Percentiles rank a stretch among this genome's conserved stretches.
These are phyloP conservation scores for Drosophila busckii DNA, from an alignment of 1,140 invertebrate species.

Conservation along the genomic window DNA sequence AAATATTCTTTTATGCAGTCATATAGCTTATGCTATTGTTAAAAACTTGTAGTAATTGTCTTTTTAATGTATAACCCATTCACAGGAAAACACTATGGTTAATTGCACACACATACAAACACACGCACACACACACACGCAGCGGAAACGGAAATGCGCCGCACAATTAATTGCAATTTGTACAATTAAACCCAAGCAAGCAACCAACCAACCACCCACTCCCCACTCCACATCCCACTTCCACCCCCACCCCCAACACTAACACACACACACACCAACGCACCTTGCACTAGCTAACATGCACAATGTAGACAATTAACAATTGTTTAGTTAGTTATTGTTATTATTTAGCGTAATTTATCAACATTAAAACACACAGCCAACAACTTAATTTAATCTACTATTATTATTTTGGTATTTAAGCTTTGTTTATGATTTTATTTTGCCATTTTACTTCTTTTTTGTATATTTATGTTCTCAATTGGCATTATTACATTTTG, in stretches of 20 bases:
- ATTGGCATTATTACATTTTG: conserved; percentile 39
- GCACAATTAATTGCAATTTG: conserved; percentile 45
- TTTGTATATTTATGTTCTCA: conserved; percentile 35
- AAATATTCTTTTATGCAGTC: conserved; percentile 28
- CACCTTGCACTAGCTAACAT: conserved; percentile 12
- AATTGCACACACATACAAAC: conserved; percentile 41
- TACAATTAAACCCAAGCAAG: conserved; percentile 10
- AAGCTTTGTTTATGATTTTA: conserved; percentile 31
- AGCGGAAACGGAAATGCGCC: conserved; percentile 70
- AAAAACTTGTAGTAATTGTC: conserved; percentile 56
- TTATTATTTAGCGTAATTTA: conserved; percentile 60
- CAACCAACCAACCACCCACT: conserved; percentile 18
- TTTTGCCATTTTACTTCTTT: conserved; percentile 1
- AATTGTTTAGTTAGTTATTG: conserved; percentile 29
- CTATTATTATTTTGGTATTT: conserved; percentile 30
- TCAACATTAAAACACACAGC: conserved; percentile 28
- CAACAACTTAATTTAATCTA: conserved; percentile 16
- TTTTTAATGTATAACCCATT: conserved; percentile 49
- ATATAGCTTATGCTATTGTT: conserved; percentile 35
- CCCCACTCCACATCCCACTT: conserved; percentile 2
- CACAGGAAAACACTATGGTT: conserved; percentile 66
- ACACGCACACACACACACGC: conserved; percentile 29
- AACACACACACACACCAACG: conserved; percentile 1
- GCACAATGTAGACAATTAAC: conserved; percentile 10
- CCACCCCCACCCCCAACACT: conserved; percentile 1